Base-by-base conservation (phyloP, 2,797 vertebrate genomes). In the Microcaecilia unicolor region DNA sequence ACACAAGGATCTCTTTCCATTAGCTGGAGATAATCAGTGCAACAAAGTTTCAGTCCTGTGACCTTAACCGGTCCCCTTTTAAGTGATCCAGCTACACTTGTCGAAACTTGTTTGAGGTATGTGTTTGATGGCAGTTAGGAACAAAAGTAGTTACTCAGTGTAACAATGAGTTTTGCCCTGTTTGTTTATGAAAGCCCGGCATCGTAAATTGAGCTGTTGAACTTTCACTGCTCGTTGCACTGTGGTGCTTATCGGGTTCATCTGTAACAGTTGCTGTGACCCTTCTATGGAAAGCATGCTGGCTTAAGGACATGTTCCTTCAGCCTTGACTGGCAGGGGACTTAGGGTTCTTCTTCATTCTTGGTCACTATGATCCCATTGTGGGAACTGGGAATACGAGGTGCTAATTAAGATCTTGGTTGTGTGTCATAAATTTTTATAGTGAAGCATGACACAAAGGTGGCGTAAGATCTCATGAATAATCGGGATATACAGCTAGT, bases 21-120 rank as follows among this genome's bases (percentile, higher is more conserved):
- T 58, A 47, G 33, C 48, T 74, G 76, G 68, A 57, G 50, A 52
- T 70, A 67, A 70, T 57, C 60, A 24, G 21, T 41, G 50, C 67
- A 73, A 69, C 64, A 62, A 32, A 62, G 55, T 72, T 65, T 61
- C 64, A 61, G 57, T 64, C 38, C 50, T 67, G 38, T 74, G 59
- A 76, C 70, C 59, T 45, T 61, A 46, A n/a, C n/a, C 51, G 48
- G 25, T 59, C 70, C n/a, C 61, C 59, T 51, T 55, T 72, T 38
- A 51, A 50, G 51, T 53, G 51, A 71, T 64, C 76, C 56, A 64
- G 52, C 56, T 25, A 34, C 27, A 59, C 48, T 65, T 73, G 71
- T 65, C 3, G 20, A 67, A 73, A 64, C 64, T 71, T 68, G 48
- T 61, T 57, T 43, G 41, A 70, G 36, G 25, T 62, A 40, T 55